phyloP scores from a whole-genome alignment of 2,888 invertebrate species.

The Mimas tiliae region DNA sequence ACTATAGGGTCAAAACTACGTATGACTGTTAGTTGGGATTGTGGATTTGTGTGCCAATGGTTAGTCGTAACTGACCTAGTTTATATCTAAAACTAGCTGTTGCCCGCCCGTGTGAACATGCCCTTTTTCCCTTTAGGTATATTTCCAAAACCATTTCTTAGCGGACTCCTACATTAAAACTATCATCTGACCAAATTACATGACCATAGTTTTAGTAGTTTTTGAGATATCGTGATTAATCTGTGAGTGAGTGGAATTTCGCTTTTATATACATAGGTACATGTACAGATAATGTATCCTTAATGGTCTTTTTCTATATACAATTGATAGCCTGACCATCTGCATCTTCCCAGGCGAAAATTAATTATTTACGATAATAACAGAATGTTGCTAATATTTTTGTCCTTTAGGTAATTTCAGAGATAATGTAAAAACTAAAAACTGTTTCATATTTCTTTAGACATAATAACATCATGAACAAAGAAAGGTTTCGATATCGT shows the following conservation, averaged over 20 bases:
- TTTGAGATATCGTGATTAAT: too few relatives aligned
- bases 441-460: background rate
- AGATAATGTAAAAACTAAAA: background rate
- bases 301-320: background rate
- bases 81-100: background rate
- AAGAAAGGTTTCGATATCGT: background rate
- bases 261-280: too few relatives aligned
- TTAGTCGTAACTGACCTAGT: background rate
- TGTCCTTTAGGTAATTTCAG: background rate
- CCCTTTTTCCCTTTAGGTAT: too few relatives aligned
- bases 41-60: background rate
- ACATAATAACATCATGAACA: background rate
- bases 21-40: too few relatives aligned
- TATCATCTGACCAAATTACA: too few relatives aligned
- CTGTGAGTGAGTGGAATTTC: too few relatives aligned
- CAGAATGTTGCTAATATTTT: background rate
- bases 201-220: too few relatives aligned
- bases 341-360: slow-evolving; percentile 2
- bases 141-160: too few relatives aligned
- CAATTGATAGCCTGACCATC: background rate
- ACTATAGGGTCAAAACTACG: too few relatives aligned
- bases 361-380: background rate
- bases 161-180: too few relatives aligned
- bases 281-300: background rate
- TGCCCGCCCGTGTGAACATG: too few relatives aligned